Conservation (phyloP, 2,888 invertebrate genomes). For the Zygaena filipendulae region DNA sequence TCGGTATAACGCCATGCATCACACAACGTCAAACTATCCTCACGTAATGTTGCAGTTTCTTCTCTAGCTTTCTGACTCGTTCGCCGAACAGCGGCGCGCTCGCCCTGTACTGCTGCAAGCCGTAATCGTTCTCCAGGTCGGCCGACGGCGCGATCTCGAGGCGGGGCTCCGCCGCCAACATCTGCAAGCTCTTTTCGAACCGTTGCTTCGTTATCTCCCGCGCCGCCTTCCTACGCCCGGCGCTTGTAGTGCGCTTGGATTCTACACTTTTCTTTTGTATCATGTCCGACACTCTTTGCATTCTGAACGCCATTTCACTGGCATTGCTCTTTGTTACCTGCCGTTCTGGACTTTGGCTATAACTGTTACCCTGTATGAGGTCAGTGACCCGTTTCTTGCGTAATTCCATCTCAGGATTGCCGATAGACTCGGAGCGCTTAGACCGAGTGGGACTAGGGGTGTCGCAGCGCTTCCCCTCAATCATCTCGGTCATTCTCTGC, state of each 20-base stretch:
- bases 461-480: constrained; percentile 39
- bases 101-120: constrained; percentile 86
- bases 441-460: constrained; percentile 36
- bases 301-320: constrained; percentile 63
- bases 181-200: constrained; percentile 88
- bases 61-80: constrained; percentile 81
- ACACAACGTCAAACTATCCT: constrained; percentile 37
- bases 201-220: constrained; percentile 79
- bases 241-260: constrained; percentile 31
- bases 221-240: constrained; percentile 39
- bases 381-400: constrained; percentile 41
- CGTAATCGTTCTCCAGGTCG: constrained; percentile 82
- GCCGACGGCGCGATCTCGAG: constrained; percentile 66
- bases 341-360: constrained; percentile 20
- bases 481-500: constrained; percentile 45
- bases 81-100: constrained; percentile 87
- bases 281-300: constrained; percentile 79
- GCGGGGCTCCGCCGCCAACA: constrained; percentile 82
- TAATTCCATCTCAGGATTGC: constrained; percentile 40
- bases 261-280: constrained; percentile 77
- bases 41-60: constrained; percentile 56
- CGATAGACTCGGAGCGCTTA: constrained; percentile 33
- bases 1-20: constrained; percentile 37
- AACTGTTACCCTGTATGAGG: constrained; percentile 33
- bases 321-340: constrained; percentile 28